Base-by-base conservation (phyloP, 2,888 invertebrate species). In the Hartigia nigra region DNA sequence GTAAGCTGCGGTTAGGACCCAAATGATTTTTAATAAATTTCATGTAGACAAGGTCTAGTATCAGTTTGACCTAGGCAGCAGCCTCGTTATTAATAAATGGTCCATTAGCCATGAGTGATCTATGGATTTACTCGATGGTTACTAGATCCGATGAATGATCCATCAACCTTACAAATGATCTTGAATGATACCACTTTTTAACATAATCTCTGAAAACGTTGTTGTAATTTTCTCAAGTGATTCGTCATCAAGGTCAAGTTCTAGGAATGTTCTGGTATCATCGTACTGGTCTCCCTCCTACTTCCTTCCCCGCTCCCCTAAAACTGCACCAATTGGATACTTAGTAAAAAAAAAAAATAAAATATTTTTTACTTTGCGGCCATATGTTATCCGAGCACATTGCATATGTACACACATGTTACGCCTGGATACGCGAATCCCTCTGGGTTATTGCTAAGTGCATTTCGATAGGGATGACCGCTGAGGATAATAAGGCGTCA, bases 1-100 rank as follows among this genome's bases (percentile, higher is more conserved):
- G 75, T 81, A 81, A 80, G 79, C 78, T 82, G 84, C 79, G 79
- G 81, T 85, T 82, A 81, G 80, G 81, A 82, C 34, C 34, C 1
- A 34, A 34, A 34, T 34, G 3, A 34, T 34, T 34, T 32, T 72
- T 5, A n/a, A n/a, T 31, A 34, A 3, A 72, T 72, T 9, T 72
- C 23, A 23, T 23, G 23, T 55, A 55, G 55, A 55, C 55, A 55
- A 55, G 14, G 55, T 55, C 55, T 23, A 5, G 55, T 55, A 55
- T 55, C 55, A 55, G 55, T 55, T 55, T 55, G 55, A 55, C 55
- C 55, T 23, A 55, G 23, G 23, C 23, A 55, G 14, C 23, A 55
- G 55, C 23, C 55, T 55, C 55, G 55, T 55, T 9, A 55, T 55
- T 55, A 55, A 55, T 55, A 55, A 55, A 55, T 55, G 55, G 55